Evolutionary conservation across 1,140 invertebrate species (phyloP).

Genomic region (Phocides pigmalion): DNA sequence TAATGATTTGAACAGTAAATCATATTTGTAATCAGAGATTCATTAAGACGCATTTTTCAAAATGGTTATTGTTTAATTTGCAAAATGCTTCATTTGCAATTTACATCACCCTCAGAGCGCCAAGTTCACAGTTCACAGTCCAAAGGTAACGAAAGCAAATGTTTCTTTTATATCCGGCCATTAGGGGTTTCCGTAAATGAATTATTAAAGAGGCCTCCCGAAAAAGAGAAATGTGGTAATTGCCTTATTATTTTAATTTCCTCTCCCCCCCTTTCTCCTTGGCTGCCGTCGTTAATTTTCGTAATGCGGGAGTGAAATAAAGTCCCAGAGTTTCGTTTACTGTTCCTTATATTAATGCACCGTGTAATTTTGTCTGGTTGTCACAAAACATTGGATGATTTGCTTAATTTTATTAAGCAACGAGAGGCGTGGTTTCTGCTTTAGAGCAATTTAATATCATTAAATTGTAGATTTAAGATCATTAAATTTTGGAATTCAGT

Average conservation of each 20-base stretch:
- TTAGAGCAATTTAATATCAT: background rate
- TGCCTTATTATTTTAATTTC: constrained; percentile 33
- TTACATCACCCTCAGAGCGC: background rate
- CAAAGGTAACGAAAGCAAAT: constrained; percentile 9
- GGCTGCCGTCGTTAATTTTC: constrained; percentile 19
- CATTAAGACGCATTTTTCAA: no score
- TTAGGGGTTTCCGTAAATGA: constrained; percentile 22
- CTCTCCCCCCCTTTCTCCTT: background rate
- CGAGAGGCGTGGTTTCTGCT: background rate
- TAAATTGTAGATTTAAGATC: no score
- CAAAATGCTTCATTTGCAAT: constrained; percentile 12
- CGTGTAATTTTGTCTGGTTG: background rate
- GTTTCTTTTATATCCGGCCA: constrained; percentile 31
- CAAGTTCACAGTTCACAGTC: constrained; percentile 26
- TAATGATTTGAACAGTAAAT: no score
- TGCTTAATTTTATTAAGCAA: background rate
- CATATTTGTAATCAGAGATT: no score
- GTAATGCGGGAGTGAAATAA: constrained; percentile 28
- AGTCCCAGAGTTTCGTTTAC: constrained; percentile 14
- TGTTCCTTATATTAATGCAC: constrained; percentile 18
- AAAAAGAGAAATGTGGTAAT: constrained; percentile 30
- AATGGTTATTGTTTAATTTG: no score
- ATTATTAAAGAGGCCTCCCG: constrained; percentile 21
- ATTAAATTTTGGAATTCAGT: no score
- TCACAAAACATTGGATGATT: background rate